phyloP scores from a whole-genome alignment of 1,140 invertebrate genomes.

The Danaus plexippus region DNA sequence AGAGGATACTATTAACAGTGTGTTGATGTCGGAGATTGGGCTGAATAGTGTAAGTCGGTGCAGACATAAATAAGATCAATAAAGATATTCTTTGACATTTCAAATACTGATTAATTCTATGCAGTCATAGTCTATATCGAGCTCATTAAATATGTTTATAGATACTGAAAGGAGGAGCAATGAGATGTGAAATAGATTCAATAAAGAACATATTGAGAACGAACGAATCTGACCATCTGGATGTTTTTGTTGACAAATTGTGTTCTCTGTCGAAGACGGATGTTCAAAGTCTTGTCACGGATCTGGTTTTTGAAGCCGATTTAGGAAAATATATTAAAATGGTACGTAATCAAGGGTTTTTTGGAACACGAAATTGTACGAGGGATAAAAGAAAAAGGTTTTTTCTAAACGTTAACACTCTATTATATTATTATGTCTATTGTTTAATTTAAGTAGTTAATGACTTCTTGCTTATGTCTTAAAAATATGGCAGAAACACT shows the following conservation, averaged over 20 bases:
- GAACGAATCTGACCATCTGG: constrained; percentile 29
- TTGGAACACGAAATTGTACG: no score
- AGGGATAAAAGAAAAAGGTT: no score
- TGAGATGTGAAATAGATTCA: constrained; percentile 40
- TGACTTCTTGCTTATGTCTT: no score
- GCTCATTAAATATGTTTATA: constrained; percentile 22
- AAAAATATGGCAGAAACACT: no score
- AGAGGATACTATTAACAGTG: constrained; percentile 49
- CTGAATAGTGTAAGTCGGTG: constrained; percentile 69
- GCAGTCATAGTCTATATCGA: no score
- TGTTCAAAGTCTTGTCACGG: constrained; percentile 42
- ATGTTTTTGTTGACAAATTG: constrained; percentile 32
- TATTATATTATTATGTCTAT: no score
- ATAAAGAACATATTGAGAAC: constrained; percentile 35
- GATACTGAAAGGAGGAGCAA: constrained; percentile 41
- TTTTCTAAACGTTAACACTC: no score
- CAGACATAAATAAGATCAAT: constrained; percentile 3
- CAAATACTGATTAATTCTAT: no score
- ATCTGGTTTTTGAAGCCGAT: constrained; percentile 50
- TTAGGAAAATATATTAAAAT: constrained; percentile 61
- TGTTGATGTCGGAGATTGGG: constrained; percentile 69
- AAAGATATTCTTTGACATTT: no score
- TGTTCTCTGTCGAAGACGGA: constrained; percentile 35
- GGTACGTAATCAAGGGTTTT: constrained; percentile 34
- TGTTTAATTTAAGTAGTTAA: no score